Base-by-base conservation (phyloP, 2,888 invertebrate species). In the Dynastes hyllus region DNA sequence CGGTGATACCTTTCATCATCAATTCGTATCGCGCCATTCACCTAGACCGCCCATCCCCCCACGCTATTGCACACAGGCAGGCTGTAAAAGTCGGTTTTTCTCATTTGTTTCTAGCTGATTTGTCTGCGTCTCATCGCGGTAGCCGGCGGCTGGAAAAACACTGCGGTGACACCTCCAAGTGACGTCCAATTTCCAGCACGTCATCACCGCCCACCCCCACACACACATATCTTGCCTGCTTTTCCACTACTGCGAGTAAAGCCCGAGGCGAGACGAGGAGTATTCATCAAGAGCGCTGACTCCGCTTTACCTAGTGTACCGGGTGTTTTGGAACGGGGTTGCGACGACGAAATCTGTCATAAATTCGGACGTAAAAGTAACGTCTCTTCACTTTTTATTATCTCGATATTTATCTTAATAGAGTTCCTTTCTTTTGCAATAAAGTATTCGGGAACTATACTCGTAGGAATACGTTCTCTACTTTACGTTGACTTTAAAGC, bases 101-200 rank as follows among this genome's bases (percentile, higher is more conserved):
- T 85, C 85, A 85, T 85, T 88, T 88, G 88, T 88, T 88, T 88
- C 87, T 86, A 85, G 87, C 87, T 88, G 88, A 88, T 89, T 88
- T 88, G 88, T 89, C 88, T 88, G 87, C 86, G 84, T 85, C 86
- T 86, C 84, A 82, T 85, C 84, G 83, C 83, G 83, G 85, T 84
- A 84, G 87, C 87, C 86, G 84, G 82, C 84, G 84, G 86, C 86
- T 86, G 87, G 87, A 88, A 88, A 89, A 88, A 89, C 88, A 88
- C 87, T 87, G 86, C 86, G 87, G 87, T 89, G 89, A 89, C 89
- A 89, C 89, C 89, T 89, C 88, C 88, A 88, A 89, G 88, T 89
- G 89, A 89, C 89, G 88, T 89, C 88, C 89, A 89, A 89, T 89
- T 89, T 89, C 88, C 89, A 88, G 86, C 85, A 86, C 88, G 88